A percentile compares a stretch with the other conserved stretches of the same genome.
phyloP scores from a whole-genome alignment of 2,888 invertebrate species.

The Lepidocyrtoides sp. region DNA sequence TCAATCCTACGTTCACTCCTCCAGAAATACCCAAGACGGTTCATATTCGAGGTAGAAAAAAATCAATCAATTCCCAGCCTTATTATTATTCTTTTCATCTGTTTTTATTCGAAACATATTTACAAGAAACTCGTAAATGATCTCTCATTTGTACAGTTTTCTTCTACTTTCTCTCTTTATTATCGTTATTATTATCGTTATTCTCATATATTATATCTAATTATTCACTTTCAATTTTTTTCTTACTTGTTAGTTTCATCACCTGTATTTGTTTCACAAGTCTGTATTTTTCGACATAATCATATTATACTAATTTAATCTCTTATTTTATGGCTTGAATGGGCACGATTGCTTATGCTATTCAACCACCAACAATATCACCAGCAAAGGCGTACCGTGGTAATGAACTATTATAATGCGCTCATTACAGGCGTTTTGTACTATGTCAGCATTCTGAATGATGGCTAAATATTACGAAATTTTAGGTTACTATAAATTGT shows the following conservation, averaged over 20 bases:
- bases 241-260: slow-evolving; percentile 10
- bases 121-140: slow-evolving; percentile 4
- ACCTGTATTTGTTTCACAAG: slow-evolving; percentile 8
- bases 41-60: slow-evolving; percentile 95
- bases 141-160: slow-evolving; percentile 6
- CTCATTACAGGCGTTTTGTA: not conserved
- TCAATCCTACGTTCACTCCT: slow-evolving; percentile 98
- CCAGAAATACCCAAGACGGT: slow-evolving; percentile 99
- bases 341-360: slow-evolving; percentile 44
- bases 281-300: not conserved
- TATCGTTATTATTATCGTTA: not conserved
- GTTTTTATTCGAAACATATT: slow-evolving; percentile 46
- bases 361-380: slow-evolving; percentile 16
- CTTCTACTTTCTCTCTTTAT: slow-evolving; percentile 54
- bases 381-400: slow-evolving; percentile 29
- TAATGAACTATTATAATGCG: slow-evolving; percentile 18
- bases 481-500: no score
- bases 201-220: not conserved
- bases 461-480: slow-evolving; percentile 4
- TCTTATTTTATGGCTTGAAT: slow-evolving; percentile 40
- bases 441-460: slow-evolving; percentile 22
- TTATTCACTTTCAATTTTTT: not conserved
- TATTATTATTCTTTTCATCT: slow-evolving; percentile 37
- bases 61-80: slow-evolving; percentile 69
- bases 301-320: slow-evolving; percentile 3